These are phyloP conservation scores for Drosophila repletoides DNA, from an alignment of 1,140 invertebrate species.

Conservation along the genomic window DNA sequence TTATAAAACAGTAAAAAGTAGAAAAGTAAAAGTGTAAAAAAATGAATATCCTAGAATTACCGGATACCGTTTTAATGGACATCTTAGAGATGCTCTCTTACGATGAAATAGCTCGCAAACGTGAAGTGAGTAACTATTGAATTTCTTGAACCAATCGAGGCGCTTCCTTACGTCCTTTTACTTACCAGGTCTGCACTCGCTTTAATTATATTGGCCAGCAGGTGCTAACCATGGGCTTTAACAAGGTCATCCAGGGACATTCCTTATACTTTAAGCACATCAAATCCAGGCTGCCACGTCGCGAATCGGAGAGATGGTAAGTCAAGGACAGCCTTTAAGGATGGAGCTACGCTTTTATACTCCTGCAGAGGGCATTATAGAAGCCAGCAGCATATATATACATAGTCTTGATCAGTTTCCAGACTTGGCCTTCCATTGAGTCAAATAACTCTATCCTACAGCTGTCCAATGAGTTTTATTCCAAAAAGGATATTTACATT, in stretches of 20 bases:
- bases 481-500: no score
- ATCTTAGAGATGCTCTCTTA: constrained; percentile 90
- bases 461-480: no score
- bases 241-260: constrained; percentile 90
- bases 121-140: constrained; percentile 87
- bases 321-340: no score
- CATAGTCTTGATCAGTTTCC: no score
- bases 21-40: no score
- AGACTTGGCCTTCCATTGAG: no score
- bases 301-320: constrained; percentile 93
- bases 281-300: constrained; percentile 91
- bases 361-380: no score
- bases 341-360: no score
- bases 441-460: no score
- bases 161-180: constrained; percentile 30
- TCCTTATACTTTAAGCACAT: constrained; percentile 88
- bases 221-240: constrained; percentile 91
- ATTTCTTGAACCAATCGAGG: not conserved
- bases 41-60: constrained; percentile 85
- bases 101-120: constrained; percentile 91
- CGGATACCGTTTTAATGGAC: constrained; percentile 90
- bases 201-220: constrained; percentile 90
- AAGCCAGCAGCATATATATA: no score
- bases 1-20: no score
- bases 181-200: constrained; percentile 87